A percentile compares a stretch with the other conserved stretches of the same genome.
These are phyloP conservation scores for Buathra laborator DNA, from an alignment of 2,888 invertebrate genomes.

Conservation along the genomic window DNA sequence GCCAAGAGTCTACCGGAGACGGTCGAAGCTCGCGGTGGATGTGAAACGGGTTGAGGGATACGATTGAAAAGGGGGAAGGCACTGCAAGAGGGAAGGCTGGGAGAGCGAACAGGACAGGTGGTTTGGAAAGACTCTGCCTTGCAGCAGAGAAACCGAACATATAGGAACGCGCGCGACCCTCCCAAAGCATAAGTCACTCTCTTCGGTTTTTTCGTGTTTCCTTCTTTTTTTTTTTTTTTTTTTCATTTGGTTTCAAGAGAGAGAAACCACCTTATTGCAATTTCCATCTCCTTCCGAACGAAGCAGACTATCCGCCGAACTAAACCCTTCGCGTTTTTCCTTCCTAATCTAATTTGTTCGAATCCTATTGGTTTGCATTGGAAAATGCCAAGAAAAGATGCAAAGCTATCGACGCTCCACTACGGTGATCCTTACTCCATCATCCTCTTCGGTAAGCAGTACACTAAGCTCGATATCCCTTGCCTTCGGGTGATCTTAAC, in stretches of 20 bases:
- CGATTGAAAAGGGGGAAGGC: conserved; percentile 38
- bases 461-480: not conserved
- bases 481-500: not conserved
- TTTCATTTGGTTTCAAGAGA: not conserved
- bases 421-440: not conserved
- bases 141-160: conserved; percentile 34
- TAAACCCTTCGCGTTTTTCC: conserved; percentile 8
- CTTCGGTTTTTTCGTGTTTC: conserved; percentile 1
- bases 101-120: conserved; percentile 59
- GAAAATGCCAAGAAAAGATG: not conserved
- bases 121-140: conserved; percentile 54
- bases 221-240: conserved; percentile 7
- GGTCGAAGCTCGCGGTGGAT: conserved; percentile 41
- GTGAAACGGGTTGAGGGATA: conserved; percentile 15
- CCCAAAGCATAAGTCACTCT: conserved; percentile 48
- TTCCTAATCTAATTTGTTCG: conserved; percentile 66
- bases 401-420: conserved; percentile 1
- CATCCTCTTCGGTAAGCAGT: not conserved
- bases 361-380: conserved; percentile 30
- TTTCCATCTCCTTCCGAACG: not conserved
- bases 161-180: conserved; percentile 33
- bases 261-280: conserved; percentile 2
- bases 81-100: conserved; percentile 70
- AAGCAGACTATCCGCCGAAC: not conserved
- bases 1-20: conserved; percentile 42